Conservation (phyloP, 2,797 vertebrate species). For the Cyprinodon diabolis region DNA sequence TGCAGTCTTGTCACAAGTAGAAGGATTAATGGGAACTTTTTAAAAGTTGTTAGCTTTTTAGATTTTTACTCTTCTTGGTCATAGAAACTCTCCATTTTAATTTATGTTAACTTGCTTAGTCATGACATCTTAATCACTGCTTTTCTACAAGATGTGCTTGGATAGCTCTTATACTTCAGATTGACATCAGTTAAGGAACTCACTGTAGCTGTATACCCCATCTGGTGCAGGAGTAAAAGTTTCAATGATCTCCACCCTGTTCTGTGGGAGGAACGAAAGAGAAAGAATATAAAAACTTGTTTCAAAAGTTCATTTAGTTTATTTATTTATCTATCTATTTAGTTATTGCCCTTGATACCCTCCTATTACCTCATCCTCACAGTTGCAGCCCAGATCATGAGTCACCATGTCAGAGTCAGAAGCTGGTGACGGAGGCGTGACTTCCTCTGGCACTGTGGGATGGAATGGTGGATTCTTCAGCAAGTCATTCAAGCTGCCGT, state of each 20-base stretch:
- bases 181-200: neutral
- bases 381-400: conserved; percentile 89
- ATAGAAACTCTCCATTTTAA: no score
- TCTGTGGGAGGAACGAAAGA: conserved; percentile 78
- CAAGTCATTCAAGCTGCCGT: conserved; percentile 92
- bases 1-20: neutral
- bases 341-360: neutral
- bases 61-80: no score
- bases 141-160: neutral
- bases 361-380: conserved; percentile 89
- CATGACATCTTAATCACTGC: neutral
- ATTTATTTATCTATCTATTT: neutral
- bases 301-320: neutral
- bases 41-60: neutral
- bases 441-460: conserved; percentile 87
- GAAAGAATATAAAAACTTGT: neutral
- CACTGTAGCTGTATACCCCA: conserved; percentile 69
- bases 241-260: conserved; percentile 86
- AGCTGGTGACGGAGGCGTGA: conserved; percentile 80
- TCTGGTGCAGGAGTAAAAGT: conserved; percentile 79
- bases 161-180: neutral
- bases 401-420: conserved; percentile 55
- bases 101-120: neutral
- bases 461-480: conserved; percentile 82
- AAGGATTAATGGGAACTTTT: no score